These are phyloP conservation scores for Sporophila hypoxantha DNA, from an alignment of 2,113 vertebrate species.

Conservation along the genomic window DNA sequence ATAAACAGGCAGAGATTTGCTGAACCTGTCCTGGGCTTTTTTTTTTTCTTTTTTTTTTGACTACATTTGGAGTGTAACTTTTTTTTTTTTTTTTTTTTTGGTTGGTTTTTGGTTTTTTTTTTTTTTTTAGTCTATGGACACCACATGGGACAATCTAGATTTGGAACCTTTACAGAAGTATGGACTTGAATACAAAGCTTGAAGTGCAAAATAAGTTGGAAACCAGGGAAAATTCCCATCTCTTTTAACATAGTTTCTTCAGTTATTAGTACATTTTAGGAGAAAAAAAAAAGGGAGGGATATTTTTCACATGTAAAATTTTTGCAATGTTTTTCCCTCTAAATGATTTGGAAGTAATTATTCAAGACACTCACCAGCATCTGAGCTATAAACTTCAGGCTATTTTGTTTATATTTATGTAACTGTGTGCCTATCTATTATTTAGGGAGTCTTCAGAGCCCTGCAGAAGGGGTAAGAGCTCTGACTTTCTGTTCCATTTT, in stretches of 20 bases:
- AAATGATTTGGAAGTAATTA: neutral
- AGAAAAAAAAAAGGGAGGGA: neutral
- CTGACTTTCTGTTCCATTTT: neutral
- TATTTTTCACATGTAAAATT: neutral
- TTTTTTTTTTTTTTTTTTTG: neutral
- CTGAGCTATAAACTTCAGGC: neutral
- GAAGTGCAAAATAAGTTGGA: neutral
- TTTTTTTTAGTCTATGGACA: neutral
- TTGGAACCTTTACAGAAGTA: neutral
- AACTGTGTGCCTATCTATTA: neutral
- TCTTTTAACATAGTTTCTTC: neutral
- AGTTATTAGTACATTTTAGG: neutral
- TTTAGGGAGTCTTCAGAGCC: neutral
- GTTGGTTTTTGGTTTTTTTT: too few relatives aligned
- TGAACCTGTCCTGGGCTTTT: neutral
- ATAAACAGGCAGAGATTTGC: neutral
- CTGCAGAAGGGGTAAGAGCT: neutral
- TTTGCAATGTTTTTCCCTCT: neutral
- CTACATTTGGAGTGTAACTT: neutral
- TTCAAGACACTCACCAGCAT: neutral
- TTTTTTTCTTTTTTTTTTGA: neutral
- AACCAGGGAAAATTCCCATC: neutral
- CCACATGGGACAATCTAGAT: neutral
- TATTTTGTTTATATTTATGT: neutral
- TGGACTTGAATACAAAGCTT: neutral